These are phyloP conservation scores for Gobius niger DNA, from an alignment of 2,113 vertebrate genomes.

Conservation along the genomic window DNA sequence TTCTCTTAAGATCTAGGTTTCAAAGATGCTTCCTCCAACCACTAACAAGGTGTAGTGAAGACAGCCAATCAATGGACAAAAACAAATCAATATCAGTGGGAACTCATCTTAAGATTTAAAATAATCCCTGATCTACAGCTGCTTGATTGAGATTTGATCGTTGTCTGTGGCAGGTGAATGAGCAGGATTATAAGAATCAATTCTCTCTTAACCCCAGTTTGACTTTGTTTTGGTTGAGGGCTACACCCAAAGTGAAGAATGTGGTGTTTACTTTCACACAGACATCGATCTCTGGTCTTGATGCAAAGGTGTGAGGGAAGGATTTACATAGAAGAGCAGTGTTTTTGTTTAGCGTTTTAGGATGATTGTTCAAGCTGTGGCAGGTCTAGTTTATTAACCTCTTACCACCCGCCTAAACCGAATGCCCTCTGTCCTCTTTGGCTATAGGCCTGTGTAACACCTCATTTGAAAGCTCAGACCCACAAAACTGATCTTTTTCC, in stretches of 20 bases:
- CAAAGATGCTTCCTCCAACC: neutral
- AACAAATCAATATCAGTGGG: neutral
- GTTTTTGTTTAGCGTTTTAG: no score
- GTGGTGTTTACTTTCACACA: neutral
- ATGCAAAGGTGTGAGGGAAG: neutral
- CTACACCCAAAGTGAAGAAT: conserved; percentile 7
- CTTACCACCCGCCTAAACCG: no score
- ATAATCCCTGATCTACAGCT: neutral
- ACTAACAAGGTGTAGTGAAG: conserved; percentile 2
- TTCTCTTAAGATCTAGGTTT: neutral
- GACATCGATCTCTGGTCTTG: neutral
- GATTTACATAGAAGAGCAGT: no score
- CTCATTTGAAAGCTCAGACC: no score
- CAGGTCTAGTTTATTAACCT: no score
- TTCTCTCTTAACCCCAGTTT: neutral
- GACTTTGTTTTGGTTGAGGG: neutral
- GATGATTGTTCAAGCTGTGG: no score
- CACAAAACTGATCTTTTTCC: no score
- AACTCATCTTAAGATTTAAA: neutral
- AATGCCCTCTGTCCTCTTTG: no score
- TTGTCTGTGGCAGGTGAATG: neutral
- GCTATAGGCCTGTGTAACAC: no score
- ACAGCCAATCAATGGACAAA: neutral
- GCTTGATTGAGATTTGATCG: neutral
- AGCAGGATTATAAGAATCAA: neutral